phyloP scores from a whole-genome alignment of 2,797 vertebrate genomes.

The Phoeniculus purpureus region DNA sequence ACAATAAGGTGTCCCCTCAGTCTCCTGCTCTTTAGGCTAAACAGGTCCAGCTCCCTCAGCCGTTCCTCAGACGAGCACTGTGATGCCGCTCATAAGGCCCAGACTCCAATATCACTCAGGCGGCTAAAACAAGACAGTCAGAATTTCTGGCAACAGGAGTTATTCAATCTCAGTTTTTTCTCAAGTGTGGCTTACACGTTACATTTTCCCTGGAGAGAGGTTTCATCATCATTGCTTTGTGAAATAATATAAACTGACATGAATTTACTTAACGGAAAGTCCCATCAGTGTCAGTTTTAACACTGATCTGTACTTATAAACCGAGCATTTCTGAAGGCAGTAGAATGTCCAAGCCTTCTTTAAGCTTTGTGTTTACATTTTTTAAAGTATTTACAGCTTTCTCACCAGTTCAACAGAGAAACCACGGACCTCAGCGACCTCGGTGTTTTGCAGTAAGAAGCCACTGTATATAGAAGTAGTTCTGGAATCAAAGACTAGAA shows the following conservation, averaged over 20 bases:
- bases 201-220: neutral
- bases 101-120: neutral
- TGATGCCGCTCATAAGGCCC: neutral
- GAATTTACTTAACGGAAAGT: neutral
- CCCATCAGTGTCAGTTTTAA: neutral
- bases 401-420: neutral
- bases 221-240: neutral
- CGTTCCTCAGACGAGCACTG: too few species aligned
- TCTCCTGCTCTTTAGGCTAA: too few species aligned
- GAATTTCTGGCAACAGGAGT: neutral
- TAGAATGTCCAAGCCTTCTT: neutral
- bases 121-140: neutral
- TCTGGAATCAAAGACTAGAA: neutral
- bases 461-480: neutral
- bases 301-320: neutral
- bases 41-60: too few species aligned
- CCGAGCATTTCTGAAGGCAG: neutral
- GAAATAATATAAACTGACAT: neutral
- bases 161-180: neutral
- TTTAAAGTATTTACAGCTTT: neutral
- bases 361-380: neutral
- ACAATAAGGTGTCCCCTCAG: too few species aligned
- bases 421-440: neutral
- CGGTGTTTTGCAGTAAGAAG: neutral
- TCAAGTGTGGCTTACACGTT: neutral